Conservation (phyloP, 1,140 invertebrate species). For the Lasioglossum baleicum region DNA sequence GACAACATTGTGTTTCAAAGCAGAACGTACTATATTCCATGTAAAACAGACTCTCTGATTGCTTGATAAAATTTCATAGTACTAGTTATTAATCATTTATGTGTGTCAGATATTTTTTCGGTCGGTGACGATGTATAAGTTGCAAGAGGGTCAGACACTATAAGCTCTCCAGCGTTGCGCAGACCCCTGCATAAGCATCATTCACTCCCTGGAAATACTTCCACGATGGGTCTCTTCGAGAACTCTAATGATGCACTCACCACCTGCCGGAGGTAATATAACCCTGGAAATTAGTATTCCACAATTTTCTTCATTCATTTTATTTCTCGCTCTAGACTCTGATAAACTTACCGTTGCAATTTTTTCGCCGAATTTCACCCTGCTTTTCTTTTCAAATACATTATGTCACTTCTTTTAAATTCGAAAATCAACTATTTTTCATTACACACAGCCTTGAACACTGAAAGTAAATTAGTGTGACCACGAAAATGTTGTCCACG, state of each 20-base stretch:
- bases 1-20: no score
- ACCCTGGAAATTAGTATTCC: constrained; percentile 10
- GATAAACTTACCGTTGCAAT: background rate
- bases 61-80: background rate
- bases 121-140: background rate
- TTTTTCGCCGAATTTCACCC: background rate
- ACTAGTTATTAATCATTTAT: no score
- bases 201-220: constrained; percentile 22
- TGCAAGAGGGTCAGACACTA: constrained; percentile 1
- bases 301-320: constrained; percentile 4
- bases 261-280: background rate
- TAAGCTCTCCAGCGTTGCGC: background rate
- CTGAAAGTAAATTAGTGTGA: background rate
- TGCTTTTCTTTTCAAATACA: no score
- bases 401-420: no score
- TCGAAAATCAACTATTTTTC: no score
- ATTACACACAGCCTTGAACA: background rate
- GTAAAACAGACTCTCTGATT: no score
- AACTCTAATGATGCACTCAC: constrained; percentile 37
- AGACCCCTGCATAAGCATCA: background rate
- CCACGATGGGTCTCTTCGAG: constrained; percentile 30
- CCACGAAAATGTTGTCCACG: no score
- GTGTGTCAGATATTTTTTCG: background rate
- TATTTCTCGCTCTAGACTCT: background rate
- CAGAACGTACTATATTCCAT: no score